Evolutionary conservation across 2,797 vertebrate species (phyloP).

Genomic region (Onychomys torridus): DNA sequence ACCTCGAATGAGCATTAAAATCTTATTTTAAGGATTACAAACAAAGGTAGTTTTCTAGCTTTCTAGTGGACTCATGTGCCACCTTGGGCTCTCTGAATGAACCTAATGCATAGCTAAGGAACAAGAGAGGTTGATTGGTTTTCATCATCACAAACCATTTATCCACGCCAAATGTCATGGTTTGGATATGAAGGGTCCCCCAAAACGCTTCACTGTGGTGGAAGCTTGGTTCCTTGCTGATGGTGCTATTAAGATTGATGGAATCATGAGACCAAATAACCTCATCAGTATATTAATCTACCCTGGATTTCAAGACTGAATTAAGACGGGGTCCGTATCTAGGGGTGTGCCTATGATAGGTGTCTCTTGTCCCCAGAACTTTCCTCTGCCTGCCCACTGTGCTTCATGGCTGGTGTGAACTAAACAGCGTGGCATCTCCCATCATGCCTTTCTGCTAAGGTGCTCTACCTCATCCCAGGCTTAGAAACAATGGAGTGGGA

Average conservation of each 20-base stretch:
- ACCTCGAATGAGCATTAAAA: background rate
- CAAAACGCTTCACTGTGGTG: too few species aligned
- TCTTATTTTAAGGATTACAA: background rate
- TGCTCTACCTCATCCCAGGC: too few species aligned
- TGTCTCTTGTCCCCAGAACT: background rate
- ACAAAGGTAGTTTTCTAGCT: background rate
- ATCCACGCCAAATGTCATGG: background rate
- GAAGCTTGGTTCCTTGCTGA: background rate
- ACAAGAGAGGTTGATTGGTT: background rate
- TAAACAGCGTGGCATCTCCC: background rate
- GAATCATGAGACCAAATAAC: background rate
- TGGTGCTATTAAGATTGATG: background rate
- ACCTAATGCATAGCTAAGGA: background rate
- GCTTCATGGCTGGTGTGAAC: background rate
- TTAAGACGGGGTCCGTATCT: background rate
- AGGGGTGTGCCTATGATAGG: background rate
- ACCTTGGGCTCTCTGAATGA: background rate
- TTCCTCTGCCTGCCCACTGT: background rate
- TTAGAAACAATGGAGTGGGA: background rate
- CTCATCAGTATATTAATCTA: background rate
- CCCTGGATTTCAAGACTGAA: background rate
- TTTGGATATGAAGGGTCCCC: background rate
- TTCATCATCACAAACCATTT: conserved; percentile 35
- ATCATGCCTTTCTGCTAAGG: background rate
- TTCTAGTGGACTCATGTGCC: background rate